These are phyloP conservation scores for Ophonus ardosiacus DNA, from an alignment of 2,888 invertebrate species.

Conservation along the genomic window DNA sequence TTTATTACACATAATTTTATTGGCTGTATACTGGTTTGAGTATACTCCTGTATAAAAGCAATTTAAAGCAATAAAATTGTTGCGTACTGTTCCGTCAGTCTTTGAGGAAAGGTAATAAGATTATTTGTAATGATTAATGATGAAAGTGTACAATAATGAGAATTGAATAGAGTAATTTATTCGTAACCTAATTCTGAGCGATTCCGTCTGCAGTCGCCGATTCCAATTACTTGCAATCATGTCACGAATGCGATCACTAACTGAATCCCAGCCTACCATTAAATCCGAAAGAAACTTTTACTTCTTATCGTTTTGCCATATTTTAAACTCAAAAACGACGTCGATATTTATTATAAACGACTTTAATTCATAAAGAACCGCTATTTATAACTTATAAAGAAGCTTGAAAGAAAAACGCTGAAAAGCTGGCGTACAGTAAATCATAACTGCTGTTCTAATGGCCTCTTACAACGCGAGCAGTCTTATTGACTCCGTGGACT, in stretches of 20 bases:
- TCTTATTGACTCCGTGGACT: conserved; percentile 27
- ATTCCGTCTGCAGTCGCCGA: neutral
- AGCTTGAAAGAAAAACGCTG: conserved; percentile 56
- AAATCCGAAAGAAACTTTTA: conserved; percentile 36
- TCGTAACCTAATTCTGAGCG: conserved; percentile 5
- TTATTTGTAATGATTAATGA: neutral
- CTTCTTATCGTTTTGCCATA: conserved; percentile 49
- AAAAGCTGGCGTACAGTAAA: conserved; percentile 51
- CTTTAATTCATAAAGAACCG: conserved; percentile 57
- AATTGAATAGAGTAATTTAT: neutral
- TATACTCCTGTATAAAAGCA: neutral
- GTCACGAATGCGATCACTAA: conserved; percentile 36
- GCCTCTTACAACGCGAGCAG: conserved; percentile 50
- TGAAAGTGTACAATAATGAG: neutral
- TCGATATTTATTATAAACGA: conserved; percentile 57
- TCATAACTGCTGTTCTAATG: conserved; percentile 58
- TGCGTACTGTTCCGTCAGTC: neutral
- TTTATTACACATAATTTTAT: too few relatives aligned
- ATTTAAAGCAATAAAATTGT: neutral
- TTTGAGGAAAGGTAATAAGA: neutral
- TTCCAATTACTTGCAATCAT: conserved; percentile 38
- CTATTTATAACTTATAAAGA: conserved; percentile 58
- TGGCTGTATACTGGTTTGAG: too few relatives aligned
- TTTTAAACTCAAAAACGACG: conserved; percentile 47
- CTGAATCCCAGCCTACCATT: conserved; percentile 47